These are phyloP conservation scores for Pseudachorutes palmiensis DNA, from an alignment of 1,140 invertebrate species.

Conservation along the genomic window DNA sequence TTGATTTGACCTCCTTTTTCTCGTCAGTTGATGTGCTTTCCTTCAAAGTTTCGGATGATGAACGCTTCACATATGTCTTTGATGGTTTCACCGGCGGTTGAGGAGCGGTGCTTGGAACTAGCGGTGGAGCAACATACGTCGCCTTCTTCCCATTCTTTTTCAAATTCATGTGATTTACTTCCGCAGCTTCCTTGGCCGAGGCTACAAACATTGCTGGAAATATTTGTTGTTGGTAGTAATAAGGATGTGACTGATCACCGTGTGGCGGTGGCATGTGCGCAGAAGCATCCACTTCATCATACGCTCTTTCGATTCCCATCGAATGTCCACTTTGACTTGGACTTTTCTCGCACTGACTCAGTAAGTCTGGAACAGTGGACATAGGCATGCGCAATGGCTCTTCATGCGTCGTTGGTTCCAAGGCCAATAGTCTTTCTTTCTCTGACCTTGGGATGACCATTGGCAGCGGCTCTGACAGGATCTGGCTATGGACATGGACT, in stretches of 20 bases:
- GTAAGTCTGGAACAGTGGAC: slow-evolving; percentile 36
- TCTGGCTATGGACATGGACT: slow-evolving; percentile 9
- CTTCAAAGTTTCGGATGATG: background rate
- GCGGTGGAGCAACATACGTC: background rate
- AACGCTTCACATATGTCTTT: too few species aligned
- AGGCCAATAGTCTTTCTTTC: slow-evolving; percentile 10
- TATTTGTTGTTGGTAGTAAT: slow-evolving; percentile 4
- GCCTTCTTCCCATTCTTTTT: slow-evolving; percentile 7
- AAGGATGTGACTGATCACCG: background rate
- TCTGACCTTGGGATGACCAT: background rate
- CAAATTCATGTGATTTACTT: background rate
- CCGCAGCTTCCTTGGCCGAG: background rate
- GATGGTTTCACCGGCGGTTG: background rate
- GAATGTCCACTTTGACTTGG: slow-evolving; percentile 19
- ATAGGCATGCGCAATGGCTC: slow-evolving; percentile 13
- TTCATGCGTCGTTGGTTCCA: background rate
- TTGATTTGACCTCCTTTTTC: slow-evolving; percentile 13
- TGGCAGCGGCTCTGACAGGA: slow-evolving; percentile 2
- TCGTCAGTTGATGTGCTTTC: slow-evolving; percentile 2
- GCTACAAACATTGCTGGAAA: slow-evolving; percentile 4
- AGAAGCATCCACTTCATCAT: background rate
- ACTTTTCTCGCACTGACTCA: slow-evolving; percentile 32
- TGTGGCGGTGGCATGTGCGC: background rate
- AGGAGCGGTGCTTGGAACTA: background rate
- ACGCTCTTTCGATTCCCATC: slow-evolving; percentile 19